Evolutionary conservation across 2,113 vertebrate species (phyloP).

Genomic region (Onychorhynchus coronatus): DNA sequence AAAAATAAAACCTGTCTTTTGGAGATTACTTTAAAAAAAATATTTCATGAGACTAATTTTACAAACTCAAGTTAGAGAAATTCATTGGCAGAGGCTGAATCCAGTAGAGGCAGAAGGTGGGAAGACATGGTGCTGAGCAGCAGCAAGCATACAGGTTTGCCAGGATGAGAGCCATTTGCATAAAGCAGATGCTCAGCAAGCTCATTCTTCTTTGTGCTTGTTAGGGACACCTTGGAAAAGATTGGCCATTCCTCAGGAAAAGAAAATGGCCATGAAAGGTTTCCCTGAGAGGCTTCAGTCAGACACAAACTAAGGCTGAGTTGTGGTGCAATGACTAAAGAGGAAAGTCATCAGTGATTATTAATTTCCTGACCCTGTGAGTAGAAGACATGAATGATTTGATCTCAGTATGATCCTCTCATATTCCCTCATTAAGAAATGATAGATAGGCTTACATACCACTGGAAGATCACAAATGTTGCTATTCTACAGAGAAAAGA

Average conservation of each 20-base stretch:
- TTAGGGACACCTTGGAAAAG: not conserved
- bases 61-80: not conserved
- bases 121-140: not conserved
- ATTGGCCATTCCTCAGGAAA: not conserved
- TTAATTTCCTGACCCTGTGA: not conserved
- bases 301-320: not conserved
- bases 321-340: not conserved
- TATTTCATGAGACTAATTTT: not conserved
- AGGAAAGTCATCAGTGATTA: not conserved
- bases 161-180: not conserved
- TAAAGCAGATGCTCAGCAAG: not conserved
- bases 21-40: not conserved
- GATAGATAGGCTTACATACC: not conserved
- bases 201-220: not conserved
- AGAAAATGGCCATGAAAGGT: not conserved
- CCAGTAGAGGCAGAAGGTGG: not conserved
- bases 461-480: not conserved
- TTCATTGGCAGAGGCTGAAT: not conserved
- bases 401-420: not conserved
- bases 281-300: not conserved
- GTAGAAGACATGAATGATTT: slow-evolving; percentile 18
- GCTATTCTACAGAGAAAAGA: not conserved
- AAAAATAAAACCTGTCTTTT: not conserved
- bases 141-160: not conserved
- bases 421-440: slow-evolving; percentile 12